Conservation (phyloP, 2,797 vertebrate genomes). For the Catharus ustulatus region DNA sequence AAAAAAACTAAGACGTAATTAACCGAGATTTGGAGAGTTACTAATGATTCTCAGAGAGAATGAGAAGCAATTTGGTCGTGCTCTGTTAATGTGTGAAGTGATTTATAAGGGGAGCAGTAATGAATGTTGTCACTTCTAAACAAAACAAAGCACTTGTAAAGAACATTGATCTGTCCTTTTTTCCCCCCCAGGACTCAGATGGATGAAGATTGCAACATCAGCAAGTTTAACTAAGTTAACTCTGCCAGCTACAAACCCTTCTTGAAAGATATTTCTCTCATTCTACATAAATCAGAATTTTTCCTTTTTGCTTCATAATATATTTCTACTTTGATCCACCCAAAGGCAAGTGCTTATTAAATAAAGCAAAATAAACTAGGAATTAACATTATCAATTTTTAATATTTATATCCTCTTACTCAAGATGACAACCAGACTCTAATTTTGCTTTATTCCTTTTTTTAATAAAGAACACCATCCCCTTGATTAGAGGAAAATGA, state of each 20-base stretch:
- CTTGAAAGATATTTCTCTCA: not conserved
- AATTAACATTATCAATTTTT: not conserved
- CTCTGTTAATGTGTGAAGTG: not conserved
- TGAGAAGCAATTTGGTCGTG: not conserved
- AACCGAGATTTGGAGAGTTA: not conserved
- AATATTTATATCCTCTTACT: not conserved
- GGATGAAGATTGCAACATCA: not conserved
- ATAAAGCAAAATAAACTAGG: not conserved
- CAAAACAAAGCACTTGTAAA: conserved; percentile 5
- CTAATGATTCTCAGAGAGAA: not conserved
- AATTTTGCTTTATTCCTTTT: not conserved
- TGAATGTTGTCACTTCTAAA: conserved; percentile 22
- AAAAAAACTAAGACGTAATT: not conserved
- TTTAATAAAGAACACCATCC: not conserved
- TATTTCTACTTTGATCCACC: not conserved
- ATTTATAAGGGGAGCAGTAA: conserved; percentile 22
- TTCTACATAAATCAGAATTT: not conserved
- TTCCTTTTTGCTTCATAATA: not conserved
- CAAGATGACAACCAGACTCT: not conserved
- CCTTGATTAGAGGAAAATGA: not conserved
- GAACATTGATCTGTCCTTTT: not conserved
- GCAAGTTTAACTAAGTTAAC: not conserved
- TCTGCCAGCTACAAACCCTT: not conserved
- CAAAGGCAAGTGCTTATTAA: not conserved
- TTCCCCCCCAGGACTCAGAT: not conserved